phyloP scores from a whole-genome alignment of 2,113 vertebrate species.

The western clawed frog (Xenopus tropicalis) region DNA sequence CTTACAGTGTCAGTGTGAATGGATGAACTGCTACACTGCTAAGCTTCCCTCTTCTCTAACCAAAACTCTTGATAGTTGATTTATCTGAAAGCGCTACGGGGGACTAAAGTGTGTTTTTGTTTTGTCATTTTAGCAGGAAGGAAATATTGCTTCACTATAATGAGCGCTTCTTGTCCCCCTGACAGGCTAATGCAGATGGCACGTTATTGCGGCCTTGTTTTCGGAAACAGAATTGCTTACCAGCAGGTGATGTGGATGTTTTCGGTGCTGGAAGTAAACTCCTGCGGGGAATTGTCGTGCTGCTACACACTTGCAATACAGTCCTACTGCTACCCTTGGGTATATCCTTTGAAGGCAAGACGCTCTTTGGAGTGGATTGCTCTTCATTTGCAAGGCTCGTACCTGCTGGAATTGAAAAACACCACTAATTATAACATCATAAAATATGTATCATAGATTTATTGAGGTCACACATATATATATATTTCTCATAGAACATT shows the following conservation, averaged over 20 bases:
- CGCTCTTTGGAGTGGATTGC: slow-evolving; percentile 57
- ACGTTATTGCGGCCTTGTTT: slow-evolving; percentile 11
- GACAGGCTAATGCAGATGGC: not conserved
- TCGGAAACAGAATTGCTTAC: slow-evolving; percentile 53
- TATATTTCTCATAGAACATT: slow-evolving; percentile 21
- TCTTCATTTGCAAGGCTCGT: slow-evolving; percentile 74
- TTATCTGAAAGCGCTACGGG: no score
- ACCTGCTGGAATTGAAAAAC: slow-evolving; percentile 63
- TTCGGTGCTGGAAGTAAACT: slow-evolving; percentile 75
- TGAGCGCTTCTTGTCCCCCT: slow-evolving; percentile 15
- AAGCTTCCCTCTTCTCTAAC: no score
- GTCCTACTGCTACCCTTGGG: slow-evolving; percentile 58
- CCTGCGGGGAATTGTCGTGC: slow-evolving; percentile 65
- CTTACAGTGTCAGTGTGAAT: no score
- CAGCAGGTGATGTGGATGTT: slow-evolving; percentile 53
- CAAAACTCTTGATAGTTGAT: no score
- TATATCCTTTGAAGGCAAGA: slow-evolving; percentile 61
- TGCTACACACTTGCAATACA: slow-evolving; percentile 55
- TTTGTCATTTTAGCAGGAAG: slow-evolving; percentile 17
- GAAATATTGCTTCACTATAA: slow-evolving; percentile 21
- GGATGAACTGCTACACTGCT: no score
- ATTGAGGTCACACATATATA: not conserved
- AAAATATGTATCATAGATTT: slow-evolving; percentile 52
- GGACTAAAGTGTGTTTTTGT: no score
- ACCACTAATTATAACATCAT: slow-evolving; percentile 55